phyloP scores from a whole-genome alignment of 1,140 invertebrate genomes.

The Vanessa atalanta region DNA sequence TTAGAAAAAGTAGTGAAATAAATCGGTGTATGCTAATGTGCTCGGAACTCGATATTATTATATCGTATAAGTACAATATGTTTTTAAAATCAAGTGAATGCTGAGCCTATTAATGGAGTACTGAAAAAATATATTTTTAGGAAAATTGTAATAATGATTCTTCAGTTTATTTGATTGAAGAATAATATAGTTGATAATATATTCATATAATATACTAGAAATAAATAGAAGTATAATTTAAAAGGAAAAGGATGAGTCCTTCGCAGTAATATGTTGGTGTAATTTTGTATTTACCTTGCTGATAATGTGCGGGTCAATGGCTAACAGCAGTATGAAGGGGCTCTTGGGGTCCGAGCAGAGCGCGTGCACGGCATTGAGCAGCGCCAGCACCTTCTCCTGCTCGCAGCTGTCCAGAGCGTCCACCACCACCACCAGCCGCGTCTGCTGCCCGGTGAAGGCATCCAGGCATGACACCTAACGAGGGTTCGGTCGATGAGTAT shows the following conservation, averaged over 20 bases:
- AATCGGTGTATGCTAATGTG: too few species aligned
- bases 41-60: too few species aligned
- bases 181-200: background rate
- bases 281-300: conserved; percentile 86
- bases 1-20: too few species aligned
- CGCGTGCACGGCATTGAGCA: conserved; percentile 96
- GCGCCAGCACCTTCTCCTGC: conserved; percentile 95
- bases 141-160: too few species aligned
- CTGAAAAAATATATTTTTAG: too few species aligned
- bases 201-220: background rate
- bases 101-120: too few species aligned
- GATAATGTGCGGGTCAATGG: conserved; percentile 98
- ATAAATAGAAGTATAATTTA: background rate
- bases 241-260: conserved; percentile 16
- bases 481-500: too few species aligned
- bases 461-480: conserved; percentile 89
- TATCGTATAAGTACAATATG: too few species aligned
- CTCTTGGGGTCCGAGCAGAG: conserved; percentile 94
- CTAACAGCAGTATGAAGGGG: conserved; percentile 96
- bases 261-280: too few species aligned
- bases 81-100: too few species aligned
- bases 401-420: conserved; percentile 99
- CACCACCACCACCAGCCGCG: conserved; percentile 95
- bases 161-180: too few species aligned
- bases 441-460: conserved; percentile 94